A percentile compares a stretch with the other conserved stretches of the same genome.
Conservation (phyloP, 2,888 invertebrate species). For the Augiades crinisus region DNA sequence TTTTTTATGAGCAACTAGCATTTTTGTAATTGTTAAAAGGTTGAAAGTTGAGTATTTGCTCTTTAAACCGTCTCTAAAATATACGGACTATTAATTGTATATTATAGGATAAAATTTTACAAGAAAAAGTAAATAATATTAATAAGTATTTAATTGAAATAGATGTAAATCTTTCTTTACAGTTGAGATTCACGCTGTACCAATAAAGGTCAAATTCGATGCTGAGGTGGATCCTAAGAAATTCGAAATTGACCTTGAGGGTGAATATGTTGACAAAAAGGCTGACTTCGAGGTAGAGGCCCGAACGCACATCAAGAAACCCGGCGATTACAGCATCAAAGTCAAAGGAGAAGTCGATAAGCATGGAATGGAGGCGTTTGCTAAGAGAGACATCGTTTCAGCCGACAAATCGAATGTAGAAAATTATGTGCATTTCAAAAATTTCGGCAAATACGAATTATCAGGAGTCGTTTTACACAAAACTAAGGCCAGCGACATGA, state of each 20-base stretch:
- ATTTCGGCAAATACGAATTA: constrained; percentile 83
- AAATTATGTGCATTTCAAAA: constrained; percentile 80
- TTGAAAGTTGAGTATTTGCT: no score
- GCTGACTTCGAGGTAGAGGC: constrained; percentile 82
- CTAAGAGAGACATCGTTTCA: constrained; percentile 79
- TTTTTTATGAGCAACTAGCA: no score
- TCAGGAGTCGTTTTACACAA: constrained; percentile 81
- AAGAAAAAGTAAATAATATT: no score
- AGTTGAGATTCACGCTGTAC: constrained; percentile 80
- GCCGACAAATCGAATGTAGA: constrained; percentile 82
- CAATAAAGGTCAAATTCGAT: constrained; percentile 75
- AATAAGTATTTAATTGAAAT: no score
- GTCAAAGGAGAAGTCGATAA: constrained; percentile 50
- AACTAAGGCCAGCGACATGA: constrained; percentile 75
- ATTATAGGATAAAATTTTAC: no score
- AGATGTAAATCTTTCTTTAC: no score
- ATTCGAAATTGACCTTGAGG: constrained; percentile 78
- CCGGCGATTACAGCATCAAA: constrained; percentile 67
- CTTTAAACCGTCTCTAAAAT: no score
- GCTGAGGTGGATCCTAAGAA: constrained; percentile 81
- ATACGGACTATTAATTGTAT: no score
- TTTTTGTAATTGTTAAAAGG: no score
- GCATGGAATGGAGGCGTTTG: constrained; percentile 67
- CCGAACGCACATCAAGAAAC: constrained; percentile 64
- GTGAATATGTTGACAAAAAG: constrained; percentile 81